Percentiles rank a stretch among this genome's conserved stretches.
These are phyloP conservation scores for Syngnathus floridae DNA, from an alignment of 2,113 vertebrate genomes.

Conservation along the genomic window DNA sequence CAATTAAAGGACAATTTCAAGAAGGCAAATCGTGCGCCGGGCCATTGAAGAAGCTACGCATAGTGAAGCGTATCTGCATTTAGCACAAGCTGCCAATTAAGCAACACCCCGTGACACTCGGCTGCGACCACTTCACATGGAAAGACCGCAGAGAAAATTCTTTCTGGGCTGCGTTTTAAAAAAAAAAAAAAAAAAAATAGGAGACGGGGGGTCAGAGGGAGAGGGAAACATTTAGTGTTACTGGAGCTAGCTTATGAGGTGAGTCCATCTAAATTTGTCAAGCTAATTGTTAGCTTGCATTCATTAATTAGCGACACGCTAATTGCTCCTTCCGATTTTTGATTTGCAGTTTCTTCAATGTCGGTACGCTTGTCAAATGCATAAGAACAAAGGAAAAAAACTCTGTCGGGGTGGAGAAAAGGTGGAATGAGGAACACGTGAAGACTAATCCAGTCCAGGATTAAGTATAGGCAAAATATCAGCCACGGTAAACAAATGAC, in stretches of 20 bases:
- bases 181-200: neutral
- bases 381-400: neutral
- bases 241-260: slow-evolving; percentile 1
- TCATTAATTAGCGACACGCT: neutral
- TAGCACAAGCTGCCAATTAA: slow-evolving; percentile 61
- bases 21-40: slow-evolving; percentile 47
- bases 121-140: slow-evolving; percentile 41
- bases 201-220: neutral
- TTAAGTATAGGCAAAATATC: slow-evolving; percentile 53
- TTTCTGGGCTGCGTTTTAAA: slow-evolving; percentile 19
- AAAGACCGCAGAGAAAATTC: slow-evolving; percentile 40
- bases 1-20: slow-evolving; percentile 61
- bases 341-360: neutral
- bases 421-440: slow-evolving; percentile 45
- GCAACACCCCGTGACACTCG: slow-evolving; percentile 58
- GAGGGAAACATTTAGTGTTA: slow-evolving; percentile 16
- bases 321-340: neutral
- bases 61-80: slow-evolving; percentile 63
- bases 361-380: neutral
- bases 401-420: slow-evolving; percentile 31
- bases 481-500: slow-evolving; percentile 62
- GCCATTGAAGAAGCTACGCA: slow-evolving; percentile 59
- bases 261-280: neutral
- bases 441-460: slow-evolving; percentile 49
- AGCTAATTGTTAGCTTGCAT: neutral